Evolutionary conservation across 2,888 invertebrate species (phyloP).

Genomic region (Folsomia candida): DNA sequence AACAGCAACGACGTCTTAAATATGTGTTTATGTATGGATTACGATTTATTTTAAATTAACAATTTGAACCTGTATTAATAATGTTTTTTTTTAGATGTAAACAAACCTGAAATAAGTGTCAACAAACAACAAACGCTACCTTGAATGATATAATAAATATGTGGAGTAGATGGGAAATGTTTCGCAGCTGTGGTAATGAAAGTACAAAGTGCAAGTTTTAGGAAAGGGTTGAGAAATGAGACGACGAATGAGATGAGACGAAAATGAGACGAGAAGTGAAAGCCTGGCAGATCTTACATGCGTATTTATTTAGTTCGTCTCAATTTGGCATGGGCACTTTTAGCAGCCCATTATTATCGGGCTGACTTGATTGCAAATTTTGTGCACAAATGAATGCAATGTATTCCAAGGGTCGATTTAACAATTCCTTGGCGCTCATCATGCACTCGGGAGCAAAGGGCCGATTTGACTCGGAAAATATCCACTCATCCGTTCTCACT

Average conservation of each 20-base stretch:
- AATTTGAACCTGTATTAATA: neutral
- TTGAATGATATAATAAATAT: too few relatives aligned
- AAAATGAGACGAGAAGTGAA: too few relatives aligned
- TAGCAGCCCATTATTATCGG: neutral
- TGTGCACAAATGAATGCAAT: neutral
- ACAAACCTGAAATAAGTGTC: too few relatives aligned
- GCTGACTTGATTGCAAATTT: neutral
- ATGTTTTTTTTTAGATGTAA: too few relatives aligned
- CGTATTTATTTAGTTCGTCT: too few relatives aligned
- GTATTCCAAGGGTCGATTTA: conserved; percentile 1
- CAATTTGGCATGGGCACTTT: too few relatives aligned
- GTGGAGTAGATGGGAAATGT: too few relatives aligned
- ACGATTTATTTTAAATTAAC: too few relatives aligned
- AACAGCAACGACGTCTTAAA: too few relatives aligned
- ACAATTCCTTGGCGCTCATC: conserved; percentile 8
- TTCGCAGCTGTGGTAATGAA: neutral
- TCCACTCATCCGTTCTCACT: conserved; percentile 6
- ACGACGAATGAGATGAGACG: too few relatives aligned
- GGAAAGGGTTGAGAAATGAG: neutral
- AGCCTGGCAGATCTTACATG: too few relatives aligned
- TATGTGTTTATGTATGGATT: too few relatives aligned
- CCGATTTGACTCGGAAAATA: conserved; percentile 6
- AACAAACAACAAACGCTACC: neutral
- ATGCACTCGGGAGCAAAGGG: conserved; percentile 14
- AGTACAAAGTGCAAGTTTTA: neutral